A percentile compares a stretch with the other conserved stretches of the same genome.
phyloP scores from a whole-genome alignment of 1,140 invertebrate species.

The Stratiolaelaps scimitus region DNA sequence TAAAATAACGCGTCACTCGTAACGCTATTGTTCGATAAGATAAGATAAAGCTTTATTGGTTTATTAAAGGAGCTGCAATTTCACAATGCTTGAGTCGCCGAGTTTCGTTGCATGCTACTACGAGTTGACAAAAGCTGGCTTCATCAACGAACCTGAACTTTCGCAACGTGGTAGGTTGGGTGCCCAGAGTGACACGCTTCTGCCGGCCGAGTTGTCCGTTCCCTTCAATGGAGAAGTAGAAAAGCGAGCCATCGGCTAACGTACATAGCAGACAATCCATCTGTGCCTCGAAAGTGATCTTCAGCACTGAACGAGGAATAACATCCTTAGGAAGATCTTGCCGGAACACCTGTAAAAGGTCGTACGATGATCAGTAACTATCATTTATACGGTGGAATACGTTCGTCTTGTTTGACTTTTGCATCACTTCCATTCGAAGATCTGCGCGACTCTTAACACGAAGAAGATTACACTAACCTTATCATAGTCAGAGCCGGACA shows the following conservation, averaged over 20 bases:
- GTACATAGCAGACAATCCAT: slow-evolving; percentile 74
- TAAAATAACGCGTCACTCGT: too few species aligned
- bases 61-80: too few species aligned
- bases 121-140: too few species aligned
- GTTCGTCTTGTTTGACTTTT: background rate
- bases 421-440: background rate
- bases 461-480: too few species aligned
- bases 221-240: slow-evolving; percentile 75
- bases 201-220: slow-evolving; percentile 61
- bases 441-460: too few species aligned
- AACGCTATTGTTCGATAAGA: too few species aligned
- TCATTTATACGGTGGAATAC: slow-evolving; percentile 24
- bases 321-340: slow-evolving; percentile 55
- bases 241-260: slow-evolving; percentile 91
- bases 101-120: too few species aligned
- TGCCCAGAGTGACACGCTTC: slow-evolving; percentile 87
- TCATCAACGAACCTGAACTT: slow-evolving; percentile 53
- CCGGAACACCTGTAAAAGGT: slow-evolving; percentile 1
- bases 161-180: slow-evolving; percentile 82
- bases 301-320: slow-evolving; percentile 83
- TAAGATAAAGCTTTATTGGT: too few species aligned
- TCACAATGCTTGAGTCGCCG: too few species aligned
- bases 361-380: background rate
- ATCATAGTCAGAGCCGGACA: too few species aligned
- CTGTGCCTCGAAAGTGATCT: slow-evolving; percentile 82